Evolutionary conservation across 1,140 invertebrate species (phyloP).

Genomic region (Dinoponera quadriceps): DNA sequence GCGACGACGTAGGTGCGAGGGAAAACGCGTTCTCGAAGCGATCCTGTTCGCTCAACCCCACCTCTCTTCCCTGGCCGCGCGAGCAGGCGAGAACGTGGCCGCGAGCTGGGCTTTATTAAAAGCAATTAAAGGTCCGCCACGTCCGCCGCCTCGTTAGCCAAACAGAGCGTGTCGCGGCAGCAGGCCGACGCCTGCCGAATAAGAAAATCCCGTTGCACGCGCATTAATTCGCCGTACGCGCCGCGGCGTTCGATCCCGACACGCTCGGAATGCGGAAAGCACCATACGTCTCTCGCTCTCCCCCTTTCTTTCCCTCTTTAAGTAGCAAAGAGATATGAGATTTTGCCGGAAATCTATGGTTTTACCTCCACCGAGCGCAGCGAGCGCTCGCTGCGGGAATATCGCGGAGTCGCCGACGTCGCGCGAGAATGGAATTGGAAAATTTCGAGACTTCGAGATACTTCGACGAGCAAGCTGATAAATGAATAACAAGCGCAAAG

Average conservation of each 20-base stretch:
- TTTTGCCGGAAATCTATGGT: slow-evolving; percentile 32
- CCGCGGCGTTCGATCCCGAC: slow-evolving; percentile 58
- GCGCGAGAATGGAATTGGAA: background rate
- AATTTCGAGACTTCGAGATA: background rate
- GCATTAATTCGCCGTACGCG: slow-evolving; percentile 51
- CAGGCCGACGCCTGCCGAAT: slow-evolving; percentile 64
- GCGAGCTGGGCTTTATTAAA: slow-evolving; percentile 58
- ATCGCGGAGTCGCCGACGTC: background rate
- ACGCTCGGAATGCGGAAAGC: slow-evolving; percentile 49
- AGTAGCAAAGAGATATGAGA: background rate
- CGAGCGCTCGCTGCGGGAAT: background rate
- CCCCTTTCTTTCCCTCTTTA: no score
- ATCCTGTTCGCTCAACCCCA: slow-evolving; percentile 16
- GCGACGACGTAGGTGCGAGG: slow-evolving; percentile 47
- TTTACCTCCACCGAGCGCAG: background rate
- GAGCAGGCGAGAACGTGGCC: slow-evolving; percentile 3
- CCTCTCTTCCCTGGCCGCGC: background rate
- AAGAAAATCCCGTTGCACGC: slow-evolving; percentile 62
- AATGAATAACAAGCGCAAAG: background rate
- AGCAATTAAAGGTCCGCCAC: slow-evolving; percentile 71
- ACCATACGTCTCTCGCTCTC: no score
- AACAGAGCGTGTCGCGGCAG: slow-evolving; percentile 75
- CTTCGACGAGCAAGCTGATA: background rate
- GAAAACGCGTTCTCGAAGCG: background rate
- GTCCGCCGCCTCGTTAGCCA: slow-evolving; percentile 72